Base-by-base conservation (phyloP, 2,888 invertebrate genomes). In the Leucozona laternaria region DNA sequence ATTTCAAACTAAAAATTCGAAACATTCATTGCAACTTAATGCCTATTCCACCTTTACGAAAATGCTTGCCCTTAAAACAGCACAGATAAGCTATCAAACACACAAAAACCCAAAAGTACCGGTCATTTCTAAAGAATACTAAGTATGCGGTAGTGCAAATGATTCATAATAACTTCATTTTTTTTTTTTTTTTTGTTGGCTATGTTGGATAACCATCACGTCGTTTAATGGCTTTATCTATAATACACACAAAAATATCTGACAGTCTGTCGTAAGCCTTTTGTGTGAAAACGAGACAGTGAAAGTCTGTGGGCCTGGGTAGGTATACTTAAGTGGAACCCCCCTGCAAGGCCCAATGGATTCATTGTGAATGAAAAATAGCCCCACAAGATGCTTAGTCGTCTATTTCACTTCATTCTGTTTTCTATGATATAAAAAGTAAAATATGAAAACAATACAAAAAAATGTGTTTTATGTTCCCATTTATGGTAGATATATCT, bases 361-460 rank as follows among this genome's bases (percentile, higher is more conserved):
- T 68, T 66, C 58, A 84, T 85, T 68, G 72, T 68, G 57, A 20
- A 80, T 53, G 72, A 73, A 73, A 80, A 62, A 85, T 73, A 50
- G 15, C 62, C 60, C 40, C 68, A 72, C 72, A 77, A 72, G 48
- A 80, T 85, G 85, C 85, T 85, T 70, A 70, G 48, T 85, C 77
- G 60, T 73, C 72, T 68, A 48, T 85, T 80, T 85, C 50, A 75
- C 60, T 71, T 48, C 57, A 76, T 62, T 45, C 28, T 64, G 13
- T 28, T 43, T 34, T 50, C 60, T 48, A 72, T 28, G 28, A 72
- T n/a, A 58, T 34, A 43, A 43, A 57, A 77, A 68, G 0, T 40
- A 62, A 77, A 85, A 80, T 77, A 77, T 68, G 43, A 60, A 53
- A 75, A 37, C 31, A 15, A 60, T 48, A 50, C 62, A 40, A 43